Base-by-base conservation (phyloP, 2,888 invertebrate genomes). In the Myathropa florea region DNA sequence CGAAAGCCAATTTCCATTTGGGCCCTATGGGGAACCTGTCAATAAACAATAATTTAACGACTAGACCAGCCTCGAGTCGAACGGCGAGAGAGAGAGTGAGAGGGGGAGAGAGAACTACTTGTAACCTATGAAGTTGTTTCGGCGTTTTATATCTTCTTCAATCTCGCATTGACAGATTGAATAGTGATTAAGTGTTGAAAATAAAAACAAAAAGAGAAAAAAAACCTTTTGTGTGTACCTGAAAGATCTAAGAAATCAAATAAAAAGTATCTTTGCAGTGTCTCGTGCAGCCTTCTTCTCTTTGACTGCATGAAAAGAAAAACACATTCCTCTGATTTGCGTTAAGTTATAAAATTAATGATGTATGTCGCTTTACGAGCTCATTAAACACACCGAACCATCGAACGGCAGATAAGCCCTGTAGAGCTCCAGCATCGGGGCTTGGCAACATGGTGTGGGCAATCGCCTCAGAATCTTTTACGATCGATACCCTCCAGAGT, bases 11-110 rank as follows among this genome's bases (percentile, higher is more conserved):
- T 67, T 28, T 67, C 65, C 65, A 39, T 12, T 30, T n/a, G 28
- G n/a, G 18, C 53, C 1, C 53, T 24, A 24, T 68, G 77, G 68
- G 68, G 36, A 61, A 46, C 75, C 21, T 46, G 30, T 61, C 71
- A 60, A 72, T 72, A 79, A 72, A 78, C 57, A 78, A 78, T 78
- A 78, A 70, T 64, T 71, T 78, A 70, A 78, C 64, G 71, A 78
- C 28, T 7, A 26, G 24, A 23, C 53, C 68, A 10, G 33, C 30
- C 30, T 33, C 30, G 33, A 33, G 9, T 10, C 6, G 18, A 1
- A 18, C 18, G 14, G 39, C 39, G n/a, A 14, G n/a, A 14, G 7
- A 4, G 46, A 46, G 18, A 18, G 18, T 2, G 18, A 18, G n/a
- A 3, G 18, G 9, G 46, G 2, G 46, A 18, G 4, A 46, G 46